phyloP scores from a whole-genome alignment of 2,888 invertebrate genomes.

The Drosophila mimetica region DNA sequence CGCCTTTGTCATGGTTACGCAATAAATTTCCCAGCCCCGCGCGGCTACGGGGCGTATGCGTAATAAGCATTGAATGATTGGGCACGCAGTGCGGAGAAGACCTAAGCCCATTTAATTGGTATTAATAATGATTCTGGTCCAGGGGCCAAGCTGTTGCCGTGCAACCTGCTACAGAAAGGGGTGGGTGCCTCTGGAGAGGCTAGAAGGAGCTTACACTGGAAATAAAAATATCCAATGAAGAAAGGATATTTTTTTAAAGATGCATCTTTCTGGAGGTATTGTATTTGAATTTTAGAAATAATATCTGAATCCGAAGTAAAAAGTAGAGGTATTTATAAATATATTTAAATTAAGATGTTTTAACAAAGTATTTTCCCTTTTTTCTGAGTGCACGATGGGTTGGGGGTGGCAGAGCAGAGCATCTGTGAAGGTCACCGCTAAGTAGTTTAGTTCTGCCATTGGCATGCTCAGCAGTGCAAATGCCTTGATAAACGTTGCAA shows the following conservation, averaged over 20 bases:
- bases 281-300: too few relatives aligned
- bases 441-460: conserved; percentile 49
- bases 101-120: conserved; percentile 49
- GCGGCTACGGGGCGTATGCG: conserved; percentile 50
- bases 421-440: conserved; percentile 37
- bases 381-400: conserved; percentile 1
- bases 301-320: too few relatives aligned
- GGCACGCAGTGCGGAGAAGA: conserved; percentile 19
- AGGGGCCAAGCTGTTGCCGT: conserved; percentile 36
- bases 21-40: conserved; percentile 43
- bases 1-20: conserved; percentile 53
- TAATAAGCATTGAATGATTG: conserved; percentile 57
- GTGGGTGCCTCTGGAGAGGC: neutral
- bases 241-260: too few relatives aligned
- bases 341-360: too few relatives aligned
- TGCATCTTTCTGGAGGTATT: too few relatives aligned
- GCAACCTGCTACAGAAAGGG: conserved; percentile 17
- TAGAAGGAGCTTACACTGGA: conserved; percentile 1
- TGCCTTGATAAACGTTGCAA: conserved; percentile 43
- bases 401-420: conserved; percentile 1
- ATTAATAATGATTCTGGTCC: conserved; percentile 36
- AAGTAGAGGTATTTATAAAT: too few relatives aligned
- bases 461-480: conserved; percentile 30
- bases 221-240: neutral
- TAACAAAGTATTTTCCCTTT: too few relatives aligned